Percentiles rank a stretch among this genome's conserved stretches.
Conservation (phyloP, 2,113 vertebrate species). For the Nettapus auritus region DNA sequence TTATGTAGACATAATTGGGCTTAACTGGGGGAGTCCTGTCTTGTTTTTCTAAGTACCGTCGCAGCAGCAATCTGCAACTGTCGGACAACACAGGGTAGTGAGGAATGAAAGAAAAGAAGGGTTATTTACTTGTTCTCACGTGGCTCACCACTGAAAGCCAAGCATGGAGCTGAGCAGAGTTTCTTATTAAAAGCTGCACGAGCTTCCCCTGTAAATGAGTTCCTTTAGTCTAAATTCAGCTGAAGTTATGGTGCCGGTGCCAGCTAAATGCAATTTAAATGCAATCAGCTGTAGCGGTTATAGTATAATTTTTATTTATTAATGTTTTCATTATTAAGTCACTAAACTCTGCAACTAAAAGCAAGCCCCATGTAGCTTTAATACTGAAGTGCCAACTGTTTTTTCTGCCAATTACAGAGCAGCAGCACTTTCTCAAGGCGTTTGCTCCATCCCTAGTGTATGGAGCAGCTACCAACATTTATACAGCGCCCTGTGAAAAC, state of each 20-base stretch:
- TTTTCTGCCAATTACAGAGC: background rate
- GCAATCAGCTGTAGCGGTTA: background rate
- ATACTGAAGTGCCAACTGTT: background rate
- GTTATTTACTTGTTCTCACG: background rate
- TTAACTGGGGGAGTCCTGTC: background rate
- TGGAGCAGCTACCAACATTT: background rate
- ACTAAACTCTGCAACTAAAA: constrained; percentile 3
- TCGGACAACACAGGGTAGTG: background rate
- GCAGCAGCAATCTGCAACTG: background rate
- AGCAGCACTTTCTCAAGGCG: background rate
- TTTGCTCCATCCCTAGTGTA: background rate
- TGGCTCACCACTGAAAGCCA: background rate
- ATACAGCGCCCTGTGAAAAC: background rate
- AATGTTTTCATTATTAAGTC: background rate
- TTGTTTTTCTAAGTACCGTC: background rate
- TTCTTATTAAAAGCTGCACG: background rate
- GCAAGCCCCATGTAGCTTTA: background rate
- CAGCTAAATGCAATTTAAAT: background rate
- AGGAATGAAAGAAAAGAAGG: background rate
- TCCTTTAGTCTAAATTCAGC: background rate
- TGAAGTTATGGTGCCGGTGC: background rate
- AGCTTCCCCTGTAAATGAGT: background rate
- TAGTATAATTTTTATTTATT: background rate
- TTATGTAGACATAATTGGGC: background rate
- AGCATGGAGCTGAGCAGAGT: background rate